phyloP scores from a whole-genome alignment of 1,140 invertebrate genomes.

The Planococcus citri region DNA sequence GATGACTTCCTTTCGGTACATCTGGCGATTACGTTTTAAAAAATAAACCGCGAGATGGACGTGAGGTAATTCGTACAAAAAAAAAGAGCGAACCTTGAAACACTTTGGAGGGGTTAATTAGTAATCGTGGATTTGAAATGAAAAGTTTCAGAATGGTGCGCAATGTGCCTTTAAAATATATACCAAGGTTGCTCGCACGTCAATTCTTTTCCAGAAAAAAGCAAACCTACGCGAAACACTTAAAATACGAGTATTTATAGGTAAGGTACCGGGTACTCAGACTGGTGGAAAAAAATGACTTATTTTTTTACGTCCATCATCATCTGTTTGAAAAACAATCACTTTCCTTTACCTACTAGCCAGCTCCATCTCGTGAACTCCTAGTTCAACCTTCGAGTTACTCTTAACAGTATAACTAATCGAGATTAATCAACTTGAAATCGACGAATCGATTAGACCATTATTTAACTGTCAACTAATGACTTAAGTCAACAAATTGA shows the following conservation, averaged over 20 bases:
- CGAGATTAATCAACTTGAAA: conserved; percentile 1
- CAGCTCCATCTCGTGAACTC: too few relatives aligned
- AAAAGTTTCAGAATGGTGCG: background rate
- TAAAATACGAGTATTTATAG: too few relatives aligned
- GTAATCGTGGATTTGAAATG: background rate
- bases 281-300: too few relatives aligned
- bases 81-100: background rate
- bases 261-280: too few relatives aligned
- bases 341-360: too few relatives aligned
- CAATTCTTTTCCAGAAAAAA: too few relatives aligned
- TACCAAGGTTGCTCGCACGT: too few relatives aligned
- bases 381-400: background rate
- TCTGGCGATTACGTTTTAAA: background rate
- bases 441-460: background rate
- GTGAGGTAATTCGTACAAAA: background rate
- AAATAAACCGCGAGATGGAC: background rate
- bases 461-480: background rate
- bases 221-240: too few relatives aligned
- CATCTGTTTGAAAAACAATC: too few relatives aligned
- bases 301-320: too few relatives aligned
- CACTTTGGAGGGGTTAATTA: background rate
- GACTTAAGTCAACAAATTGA: background rate
- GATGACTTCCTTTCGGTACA: background rate
- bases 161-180: background rate
- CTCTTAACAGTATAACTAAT: background rate